Conservation (phyloP, 2,888 invertebrate genomes). For the Caenorhabditis sp. region DNA sequence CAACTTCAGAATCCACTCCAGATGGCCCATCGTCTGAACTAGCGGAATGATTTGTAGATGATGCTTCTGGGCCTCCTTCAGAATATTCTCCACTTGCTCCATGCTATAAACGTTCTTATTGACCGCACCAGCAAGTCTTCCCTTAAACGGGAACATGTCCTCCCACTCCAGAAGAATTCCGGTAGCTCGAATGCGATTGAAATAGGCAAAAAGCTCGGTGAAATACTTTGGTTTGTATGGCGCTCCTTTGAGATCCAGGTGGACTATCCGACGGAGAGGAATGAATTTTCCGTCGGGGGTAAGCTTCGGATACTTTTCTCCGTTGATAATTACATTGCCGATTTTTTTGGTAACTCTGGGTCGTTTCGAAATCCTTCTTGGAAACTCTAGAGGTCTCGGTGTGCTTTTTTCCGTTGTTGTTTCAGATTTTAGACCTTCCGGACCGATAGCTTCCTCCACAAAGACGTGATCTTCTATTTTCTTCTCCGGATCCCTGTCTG, state of each 20-base stretch:
- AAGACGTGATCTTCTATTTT: background rate
- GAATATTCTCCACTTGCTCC: conserved; percentile 85
- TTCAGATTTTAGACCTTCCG: background rate
- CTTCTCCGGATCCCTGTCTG: too few species aligned
- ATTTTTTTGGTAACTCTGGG: conserved; percentile 7
- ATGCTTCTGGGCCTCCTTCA: conserved; percentile 63
- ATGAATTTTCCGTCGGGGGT: conserved; percentile 75
- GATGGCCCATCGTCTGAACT: conserved; percentile 91
- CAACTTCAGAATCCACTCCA: conserved; percentile 90
- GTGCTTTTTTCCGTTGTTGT: background rate
- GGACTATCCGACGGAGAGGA: conserved; percentile 87
- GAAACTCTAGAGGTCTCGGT: background rate
- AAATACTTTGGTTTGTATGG: conserved; percentile 84
- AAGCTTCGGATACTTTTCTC: conserved; percentile 76
- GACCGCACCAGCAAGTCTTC: conserved; percentile 86
- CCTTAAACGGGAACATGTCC: conserved; percentile 91
- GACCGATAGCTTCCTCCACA: background rate
- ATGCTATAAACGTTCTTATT: conserved; percentile 87
- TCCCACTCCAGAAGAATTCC: conserved; percentile 91
- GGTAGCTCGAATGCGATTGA: conserved; percentile 88
- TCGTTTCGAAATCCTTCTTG: background rate
- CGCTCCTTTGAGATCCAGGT: conserved; percentile 89
- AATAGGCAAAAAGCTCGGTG: conserved; percentile 86
- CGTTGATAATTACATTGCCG: conserved; percentile 24
- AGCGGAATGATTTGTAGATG: conserved; percentile 89